phyloP scores from a whole-genome alignment of 2,888 invertebrate species.

The Cerastis rubricosa region DNA sequence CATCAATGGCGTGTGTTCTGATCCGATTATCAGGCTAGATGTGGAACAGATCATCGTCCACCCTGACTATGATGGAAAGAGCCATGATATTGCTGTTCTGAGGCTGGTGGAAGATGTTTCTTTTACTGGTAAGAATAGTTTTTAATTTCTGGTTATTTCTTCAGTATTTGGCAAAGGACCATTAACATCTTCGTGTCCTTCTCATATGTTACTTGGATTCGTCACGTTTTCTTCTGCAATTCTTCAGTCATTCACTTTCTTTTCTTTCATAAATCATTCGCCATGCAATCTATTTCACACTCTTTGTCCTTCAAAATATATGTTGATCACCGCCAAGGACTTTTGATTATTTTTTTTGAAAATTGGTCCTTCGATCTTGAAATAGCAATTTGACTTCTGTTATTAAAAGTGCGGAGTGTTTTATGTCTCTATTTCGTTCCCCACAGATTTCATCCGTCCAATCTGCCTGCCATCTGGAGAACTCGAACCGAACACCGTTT shows the following conservation, averaged over 20 bases:
- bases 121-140: slow-evolving; percentile 72
- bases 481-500: slow-evolving; percentile 55
- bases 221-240: background rate
- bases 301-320: background rate
- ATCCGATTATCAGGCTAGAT: slow-evolving; percentile 61
- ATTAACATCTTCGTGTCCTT: background rate
- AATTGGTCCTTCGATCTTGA: slow-evolving; percentile 3
- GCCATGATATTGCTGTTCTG: slow-evolving; percentile 76
- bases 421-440: background rate
- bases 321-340: background rate
- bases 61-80: slow-evolving; percentile 67
- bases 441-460: slow-evolving; percentile 81
- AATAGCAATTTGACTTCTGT: background rate
- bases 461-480: slow-evolving; percentile 75
- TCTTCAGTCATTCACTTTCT: background rate
- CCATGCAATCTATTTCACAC: background rate
- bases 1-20: slow-evolving; percentile 68
- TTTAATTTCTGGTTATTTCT: background rate
- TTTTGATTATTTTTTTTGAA: background rate
- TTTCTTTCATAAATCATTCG: background rate
- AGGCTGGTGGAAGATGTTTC: slow-evolving; percentile 69
- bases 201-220: background rate
- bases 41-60: slow-evolving; percentile 68
- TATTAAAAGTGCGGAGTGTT: background rate
- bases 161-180: background rate